Percentiles rank a stretch among this genome's conserved stretches.
Conservation (phyloP, 1,140 invertebrate genomes). For the Tetramorium alpestre region DNA sequence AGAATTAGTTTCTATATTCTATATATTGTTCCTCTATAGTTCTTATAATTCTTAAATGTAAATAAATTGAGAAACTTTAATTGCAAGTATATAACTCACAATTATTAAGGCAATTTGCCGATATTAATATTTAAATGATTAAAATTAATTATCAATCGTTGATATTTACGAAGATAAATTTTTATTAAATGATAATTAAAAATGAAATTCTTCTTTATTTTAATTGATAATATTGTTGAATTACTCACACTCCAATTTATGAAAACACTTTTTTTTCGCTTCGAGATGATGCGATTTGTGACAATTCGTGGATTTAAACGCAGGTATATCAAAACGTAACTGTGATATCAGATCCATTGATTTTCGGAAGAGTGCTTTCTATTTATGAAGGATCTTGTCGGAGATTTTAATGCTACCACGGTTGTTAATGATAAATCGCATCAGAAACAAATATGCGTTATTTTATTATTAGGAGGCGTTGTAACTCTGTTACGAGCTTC, state of each 20-base stretch:
- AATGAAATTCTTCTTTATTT: not conserved
- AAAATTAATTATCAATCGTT: not conserved
- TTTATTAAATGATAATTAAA: not conserved
- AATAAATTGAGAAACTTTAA: not conserved
- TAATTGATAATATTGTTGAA: not conserved
- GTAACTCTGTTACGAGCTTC: conserved; percentile 1
- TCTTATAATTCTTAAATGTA: not conserved
- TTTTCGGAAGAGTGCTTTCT: not conserved
- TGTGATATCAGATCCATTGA: conserved; percentile 52
- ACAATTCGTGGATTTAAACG: conserved; percentile 55
- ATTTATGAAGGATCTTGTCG: not conserved
- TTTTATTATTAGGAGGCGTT: not conserved
- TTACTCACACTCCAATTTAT: not conserved
- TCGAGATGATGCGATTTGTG: not conserved
- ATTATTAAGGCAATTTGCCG: not conserved
- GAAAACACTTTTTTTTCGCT: conserved; percentile 22
- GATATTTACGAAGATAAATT: not conserved
- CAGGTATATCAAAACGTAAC: conserved; percentile 35
- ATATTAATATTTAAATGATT: not conserved
- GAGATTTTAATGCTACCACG: not conserved
- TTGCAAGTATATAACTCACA: not conserved
- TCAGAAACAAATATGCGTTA: not conserved
- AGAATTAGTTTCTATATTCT: not conserved
- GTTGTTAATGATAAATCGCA: conserved; percentile 18
- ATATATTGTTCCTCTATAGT: not conserved